Evolutionary conservation across 2,113 vertebrate species (phyloP).

Genomic region (Clinocottus analis): DNA sequence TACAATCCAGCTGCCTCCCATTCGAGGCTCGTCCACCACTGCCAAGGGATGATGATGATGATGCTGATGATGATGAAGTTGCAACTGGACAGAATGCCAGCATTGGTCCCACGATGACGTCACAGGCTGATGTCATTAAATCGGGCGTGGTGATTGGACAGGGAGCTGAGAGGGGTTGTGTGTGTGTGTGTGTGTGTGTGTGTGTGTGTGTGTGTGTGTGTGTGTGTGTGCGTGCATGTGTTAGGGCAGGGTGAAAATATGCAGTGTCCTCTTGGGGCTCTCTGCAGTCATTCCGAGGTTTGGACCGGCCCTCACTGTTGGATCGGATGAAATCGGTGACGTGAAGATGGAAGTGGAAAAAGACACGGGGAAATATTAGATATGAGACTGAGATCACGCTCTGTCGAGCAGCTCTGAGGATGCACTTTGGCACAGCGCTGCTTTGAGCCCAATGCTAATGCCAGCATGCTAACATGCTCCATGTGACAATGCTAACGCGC

Average conservation of each 20-base stretch:
- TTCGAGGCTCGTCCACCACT: slow-evolving; percentile 55
- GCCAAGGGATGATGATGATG: slow-evolving; percentile 80
- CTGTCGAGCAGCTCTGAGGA: not conserved
- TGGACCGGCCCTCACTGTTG: slow-evolving; percentile 67
- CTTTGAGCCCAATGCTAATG: not conserved
- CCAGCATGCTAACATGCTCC: not conserved
- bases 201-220: slow-evolving; percentile 42
- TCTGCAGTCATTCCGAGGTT: slow-evolving; percentile 66
- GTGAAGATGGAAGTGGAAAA: slow-evolving; percentile 7
- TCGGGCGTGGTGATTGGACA: slow-evolving; percentile 80
- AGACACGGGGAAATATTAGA: not conserved
- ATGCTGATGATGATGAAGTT: slow-evolving; percentile 81
- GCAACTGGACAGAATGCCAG: slow-evolving; percentile 74
- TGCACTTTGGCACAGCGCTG: not conserved
- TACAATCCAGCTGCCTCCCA: slow-evolving; percentile 79
- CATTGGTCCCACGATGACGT: slow-evolving; percentile 84
- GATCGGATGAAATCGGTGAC: slow-evolving; percentile 6
- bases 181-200: too few relatives aligned
- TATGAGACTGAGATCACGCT: not conserved
- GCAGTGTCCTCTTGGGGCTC: slow-evolving; percentile 67
- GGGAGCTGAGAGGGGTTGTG: slow-evolving; percentile 69
- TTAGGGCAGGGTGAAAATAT: slow-evolving; percentile 76
- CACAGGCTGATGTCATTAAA: slow-evolving; percentile 83
- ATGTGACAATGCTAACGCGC: not conserved
- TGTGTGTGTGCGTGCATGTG: slow-evolving; percentile 38